Percentiles rank a stretch among this genome's conserved stretches.
These are phyloP conservation scores for Artibeus lituratus DNA, from an alignment of 2,797 vertebrate genomes.

Conservation along the genomic window DNA sequence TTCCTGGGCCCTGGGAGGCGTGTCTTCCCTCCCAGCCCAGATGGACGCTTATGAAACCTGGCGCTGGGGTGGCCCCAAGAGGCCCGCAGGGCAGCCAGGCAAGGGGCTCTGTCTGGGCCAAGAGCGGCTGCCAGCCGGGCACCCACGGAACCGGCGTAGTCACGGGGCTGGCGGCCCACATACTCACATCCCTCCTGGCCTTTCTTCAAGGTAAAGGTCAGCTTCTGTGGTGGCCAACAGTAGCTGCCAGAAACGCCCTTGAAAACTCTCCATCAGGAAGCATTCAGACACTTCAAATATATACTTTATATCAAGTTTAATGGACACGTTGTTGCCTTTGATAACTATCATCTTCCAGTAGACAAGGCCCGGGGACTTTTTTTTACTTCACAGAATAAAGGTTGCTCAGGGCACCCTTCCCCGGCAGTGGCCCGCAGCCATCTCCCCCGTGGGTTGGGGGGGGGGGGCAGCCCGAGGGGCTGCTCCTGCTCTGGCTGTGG, in stretches of 20 bases:
- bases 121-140: fast-evolving
- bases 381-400: not conserved
- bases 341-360: not conserved
- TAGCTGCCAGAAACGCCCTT: not conserved
- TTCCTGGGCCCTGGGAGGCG: not conserved
- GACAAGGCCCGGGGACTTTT: not conserved
- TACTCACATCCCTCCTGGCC: not conserved
- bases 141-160: not conserved
- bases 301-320: not conserved
- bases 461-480: not conserved
- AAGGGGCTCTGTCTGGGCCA: not conserved
- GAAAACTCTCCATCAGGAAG: not conserved
- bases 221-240: not conserved
- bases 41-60: too few species aligned
- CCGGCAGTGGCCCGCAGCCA: fast-evolving
- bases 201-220: not conserved
- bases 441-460: fast-evolving
- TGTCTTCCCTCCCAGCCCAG: not conserved
- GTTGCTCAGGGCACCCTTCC: not conserved
- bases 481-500: not conserved
- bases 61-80: not conserved
- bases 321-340: not conserved
- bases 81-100: not conserved
- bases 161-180: too few species aligned
- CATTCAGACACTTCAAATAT: not conserved